Percentiles rank a stretch among this genome's conserved stretches.
Evolutionary conservation across 2,888 invertebrate species (phyloP).

Genomic region (Loripinus fragilis): DNA sequence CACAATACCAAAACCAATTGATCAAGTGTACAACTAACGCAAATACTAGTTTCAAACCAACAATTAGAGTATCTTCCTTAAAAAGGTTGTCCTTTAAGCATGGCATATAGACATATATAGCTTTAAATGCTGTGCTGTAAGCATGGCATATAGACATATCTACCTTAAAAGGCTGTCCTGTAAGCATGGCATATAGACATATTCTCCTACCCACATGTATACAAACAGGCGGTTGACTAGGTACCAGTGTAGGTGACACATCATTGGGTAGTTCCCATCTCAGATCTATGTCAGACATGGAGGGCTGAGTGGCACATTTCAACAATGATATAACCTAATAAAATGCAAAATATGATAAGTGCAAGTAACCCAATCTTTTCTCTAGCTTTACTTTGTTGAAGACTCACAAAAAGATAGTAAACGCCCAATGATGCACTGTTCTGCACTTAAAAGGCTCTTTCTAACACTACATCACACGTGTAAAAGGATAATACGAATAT

Average conservation of each 20-base stretch:
- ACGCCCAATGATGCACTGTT: too few species aligned
- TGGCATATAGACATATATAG: conserved; percentile 8
- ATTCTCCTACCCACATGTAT: conserved; percentile 39
- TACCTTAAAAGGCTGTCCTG: conserved; percentile 14
- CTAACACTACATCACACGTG: too few species aligned
- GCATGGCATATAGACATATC: conserved; percentile 15
- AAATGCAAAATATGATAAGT: too few species aligned
- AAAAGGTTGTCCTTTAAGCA: conserved; percentile 25
- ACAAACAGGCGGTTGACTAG: conserved; percentile 32
- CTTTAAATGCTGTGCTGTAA: conserved; percentile 19
- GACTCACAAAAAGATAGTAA: too few species aligned
- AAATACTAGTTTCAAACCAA: too few species aligned
- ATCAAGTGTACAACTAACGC: too few species aligned
- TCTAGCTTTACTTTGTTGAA: too few species aligned
- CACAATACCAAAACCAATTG: too few species aligned
- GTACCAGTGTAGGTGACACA: conserved; percentile 39
- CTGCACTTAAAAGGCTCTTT: too few species aligned
- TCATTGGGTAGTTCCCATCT: conserved; percentile 50
- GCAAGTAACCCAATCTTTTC: too few species aligned
- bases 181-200: conserved; percentile 40
- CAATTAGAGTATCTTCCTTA: too few species aligned
- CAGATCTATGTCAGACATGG: conserved; percentile 39
- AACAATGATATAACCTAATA: conserved; percentile 59
- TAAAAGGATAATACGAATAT: too few species aligned
- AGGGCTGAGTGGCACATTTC: conserved; percentile 62